Conservation (phyloP, 2,888 invertebrate species). For the Mechanitis messenoides region DNA sequence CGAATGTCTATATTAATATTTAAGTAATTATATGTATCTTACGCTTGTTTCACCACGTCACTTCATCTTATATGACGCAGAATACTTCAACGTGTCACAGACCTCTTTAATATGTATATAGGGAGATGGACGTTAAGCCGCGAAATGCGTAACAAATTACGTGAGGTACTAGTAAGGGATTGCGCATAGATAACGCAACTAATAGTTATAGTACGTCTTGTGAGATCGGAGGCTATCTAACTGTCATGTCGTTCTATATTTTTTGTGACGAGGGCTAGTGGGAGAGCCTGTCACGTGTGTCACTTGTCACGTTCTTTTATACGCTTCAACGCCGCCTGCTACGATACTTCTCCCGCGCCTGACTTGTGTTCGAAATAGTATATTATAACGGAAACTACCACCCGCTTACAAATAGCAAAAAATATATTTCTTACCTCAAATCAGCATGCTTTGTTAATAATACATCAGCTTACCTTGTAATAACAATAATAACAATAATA, state of each 20-base stretch:
- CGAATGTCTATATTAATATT: no score
- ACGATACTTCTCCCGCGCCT: neutral
- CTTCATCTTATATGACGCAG: neutral
- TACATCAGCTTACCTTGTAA: no score
- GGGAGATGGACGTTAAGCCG: neutral
- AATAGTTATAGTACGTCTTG: conserved; percentile 1
- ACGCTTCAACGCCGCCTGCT: conserved; percentile 12
- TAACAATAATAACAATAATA: no score
- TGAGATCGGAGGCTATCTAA: conserved; percentile 5
- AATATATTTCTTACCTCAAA: no score
- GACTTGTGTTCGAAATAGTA: conserved; percentile 3
- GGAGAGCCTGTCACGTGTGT: neutral
- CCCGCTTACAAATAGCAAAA: no score
- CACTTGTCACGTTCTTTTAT: conserved; percentile 13
- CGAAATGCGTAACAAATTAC: conserved; percentile 6
- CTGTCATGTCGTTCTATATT: conserved; percentile 20
- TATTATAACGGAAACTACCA: neutral
- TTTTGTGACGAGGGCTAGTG: conserved; percentile 11
- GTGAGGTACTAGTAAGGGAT: neutral
- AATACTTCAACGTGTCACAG: neutral
- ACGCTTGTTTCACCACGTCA: neutral
- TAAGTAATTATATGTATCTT: no score
- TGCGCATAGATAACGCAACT: neutral
- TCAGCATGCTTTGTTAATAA: no score
- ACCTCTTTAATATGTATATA: conserved; percentile 3